Evolutionary conservation across 2,797 vertebrate species (phyloP).

Genomic region (Graptemys geographica): DNA sequence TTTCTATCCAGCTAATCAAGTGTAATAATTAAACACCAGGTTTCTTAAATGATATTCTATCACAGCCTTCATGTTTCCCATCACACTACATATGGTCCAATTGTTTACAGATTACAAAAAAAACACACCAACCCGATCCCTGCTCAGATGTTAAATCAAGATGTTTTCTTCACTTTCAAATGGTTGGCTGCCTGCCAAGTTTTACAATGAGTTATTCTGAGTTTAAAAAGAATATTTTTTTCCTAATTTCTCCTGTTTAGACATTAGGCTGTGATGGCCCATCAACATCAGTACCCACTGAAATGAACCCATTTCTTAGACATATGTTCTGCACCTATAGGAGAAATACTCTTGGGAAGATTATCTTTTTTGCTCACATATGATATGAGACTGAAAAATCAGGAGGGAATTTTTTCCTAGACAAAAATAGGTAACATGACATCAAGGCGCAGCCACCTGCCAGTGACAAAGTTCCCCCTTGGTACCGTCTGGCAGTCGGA

Average conservation of each 20-base stretch:
- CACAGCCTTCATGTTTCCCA: conserved; percentile 81
- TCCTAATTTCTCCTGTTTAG: conserved; percentile 70
- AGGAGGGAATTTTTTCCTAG: conserved; percentile 63
- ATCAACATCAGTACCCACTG: conserved; percentile 64
- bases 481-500: conserved; percentile 76
- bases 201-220: conserved; percentile 80
- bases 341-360: conserved; percentile 63
- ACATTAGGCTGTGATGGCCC: conserved; percentile 55
- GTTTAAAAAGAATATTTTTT: conserved; percentile 54
- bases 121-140: conserved; percentile 67
- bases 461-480: conserved; percentile 57
- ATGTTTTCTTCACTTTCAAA: conserved; percentile 85
- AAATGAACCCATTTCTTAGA: conserved; percentile 59
- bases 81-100: conserved; percentile 86
- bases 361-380: conserved; percentile 66
- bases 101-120: conserved; percentile 85
- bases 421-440: conserved; percentile 76
- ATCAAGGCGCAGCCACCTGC: conserved; percentile 72
- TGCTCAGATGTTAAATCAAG: conserved; percentile 86
- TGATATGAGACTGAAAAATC: conserved; percentile 51
- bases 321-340: not conserved
- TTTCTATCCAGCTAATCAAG: conserved; percentile 76
- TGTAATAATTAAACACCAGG: conserved; percentile 77
- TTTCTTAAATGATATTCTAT: conserved; percentile 78
- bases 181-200: conserved; percentile 82